Evolutionary conservation across 2,888 invertebrate genomes (phyloP).

Genomic region (Mechanitis mazaeus): DNA sequence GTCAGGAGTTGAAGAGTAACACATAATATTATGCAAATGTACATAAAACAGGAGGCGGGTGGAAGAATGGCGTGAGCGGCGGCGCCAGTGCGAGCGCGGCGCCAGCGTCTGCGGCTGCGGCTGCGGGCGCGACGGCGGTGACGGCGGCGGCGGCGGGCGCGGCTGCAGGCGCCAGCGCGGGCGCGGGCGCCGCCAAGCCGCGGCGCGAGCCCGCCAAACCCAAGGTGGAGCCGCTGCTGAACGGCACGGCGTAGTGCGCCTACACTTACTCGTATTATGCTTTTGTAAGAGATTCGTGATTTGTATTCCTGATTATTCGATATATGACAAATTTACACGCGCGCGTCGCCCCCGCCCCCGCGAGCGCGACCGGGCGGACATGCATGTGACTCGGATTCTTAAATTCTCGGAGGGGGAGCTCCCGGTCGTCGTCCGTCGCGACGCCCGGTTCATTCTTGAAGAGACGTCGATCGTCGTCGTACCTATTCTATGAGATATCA

Average conservation of each 20-base stretch:
- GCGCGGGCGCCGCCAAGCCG: slow-evolving; percentile 40
- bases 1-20: not conserved
- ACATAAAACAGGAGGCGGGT: slow-evolving; percentile 54
- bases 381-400: slow-evolving; percentile 16
- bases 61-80: slow-evolving; percentile 60
- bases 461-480: slow-evolving; percentile 36
- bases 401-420: slow-evolving; percentile 33
- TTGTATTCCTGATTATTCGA: slow-evolving; percentile 75
- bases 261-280: slow-evolving; percentile 69
- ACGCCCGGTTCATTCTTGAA: slow-evolving; percentile 53
- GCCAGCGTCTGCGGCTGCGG: slow-evolving; percentile 42
- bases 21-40: slow-evolving; percentile 2
- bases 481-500: slow-evolving; percentile 33
- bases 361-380: slow-evolving; percentile 20
- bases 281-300: slow-evolving; percentile 75
- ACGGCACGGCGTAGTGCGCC: slow-evolving; percentile 76
- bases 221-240: slow-evolving; percentile 79
- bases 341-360: slow-evolving; percentile 61
- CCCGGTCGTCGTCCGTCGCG: slow-evolving; percentile 45
- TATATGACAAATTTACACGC: slow-evolving; percentile 65
- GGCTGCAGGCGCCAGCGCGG: slow-evolving; percentile 29
- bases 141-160: slow-evolving; percentile 29
- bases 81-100: slow-evolving; percentile 24
- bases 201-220: slow-evolving; percentile 70
- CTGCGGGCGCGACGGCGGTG: slow-evolving; percentile 28